These are phyloP conservation scores for Condylura cristata DNA, from an alignment of 2,113 vertebrate species.

Conservation along the genomic window DNA sequence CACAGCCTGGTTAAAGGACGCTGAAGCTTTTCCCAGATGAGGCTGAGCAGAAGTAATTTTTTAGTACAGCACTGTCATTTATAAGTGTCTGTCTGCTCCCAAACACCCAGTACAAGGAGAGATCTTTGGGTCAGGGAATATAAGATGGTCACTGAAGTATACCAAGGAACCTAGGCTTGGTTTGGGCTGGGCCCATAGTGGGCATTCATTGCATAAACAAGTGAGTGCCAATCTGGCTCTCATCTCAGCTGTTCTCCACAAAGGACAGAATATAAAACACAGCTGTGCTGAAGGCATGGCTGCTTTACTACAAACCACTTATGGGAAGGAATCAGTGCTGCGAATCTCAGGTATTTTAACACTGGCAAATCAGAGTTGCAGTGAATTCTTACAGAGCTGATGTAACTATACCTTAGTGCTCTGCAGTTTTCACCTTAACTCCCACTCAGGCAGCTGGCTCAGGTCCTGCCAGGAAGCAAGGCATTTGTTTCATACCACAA, in stretches of 20 bases:
- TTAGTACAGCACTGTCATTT: neutral
- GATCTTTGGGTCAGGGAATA: neutral
- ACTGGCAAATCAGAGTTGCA: neutral
- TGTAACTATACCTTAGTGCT: neutral
- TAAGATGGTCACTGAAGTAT: neutral
- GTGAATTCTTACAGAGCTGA: neutral
- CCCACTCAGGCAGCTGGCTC: neutral
- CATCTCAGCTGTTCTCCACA: conserved; percentile 18
- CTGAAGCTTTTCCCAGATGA: neutral
- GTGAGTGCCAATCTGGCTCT: conserved; percentile 11
- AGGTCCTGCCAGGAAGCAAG: neutral
- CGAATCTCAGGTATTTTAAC: neutral
- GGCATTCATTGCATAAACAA: neutral
- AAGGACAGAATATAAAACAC: conserved; percentile 31
- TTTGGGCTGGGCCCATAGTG: neutral
- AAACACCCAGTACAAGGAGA: neutral
- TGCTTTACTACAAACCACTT: neutral
- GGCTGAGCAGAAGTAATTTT: neutral
- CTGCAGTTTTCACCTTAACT: conserved; percentile 16
- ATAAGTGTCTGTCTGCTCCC: neutral
- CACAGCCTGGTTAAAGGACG: conserved; percentile 38
- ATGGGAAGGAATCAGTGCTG: neutral
- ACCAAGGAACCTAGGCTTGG: conserved; percentile 15
- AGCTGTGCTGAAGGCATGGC: neutral
- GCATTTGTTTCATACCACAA: neutral